phyloP scores from a whole-genome alignment of 2,888 invertebrate genomes.

The Ceramica pisi region DNA sequence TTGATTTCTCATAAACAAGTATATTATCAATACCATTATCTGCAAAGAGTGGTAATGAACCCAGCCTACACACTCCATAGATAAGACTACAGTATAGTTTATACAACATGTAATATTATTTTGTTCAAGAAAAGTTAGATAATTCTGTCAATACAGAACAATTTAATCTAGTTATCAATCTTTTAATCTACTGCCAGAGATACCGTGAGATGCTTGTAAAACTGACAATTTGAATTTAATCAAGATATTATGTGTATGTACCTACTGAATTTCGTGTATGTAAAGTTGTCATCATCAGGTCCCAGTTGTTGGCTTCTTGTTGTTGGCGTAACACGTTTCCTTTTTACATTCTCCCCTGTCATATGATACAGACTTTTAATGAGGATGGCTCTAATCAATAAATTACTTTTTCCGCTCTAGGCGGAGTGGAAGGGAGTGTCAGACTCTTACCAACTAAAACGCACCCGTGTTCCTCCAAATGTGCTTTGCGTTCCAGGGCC shows the following conservation, averaged over 20 bases:
- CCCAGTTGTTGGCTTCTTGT: too few relatives aligned
- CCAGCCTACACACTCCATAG: conserved; percentile 31
- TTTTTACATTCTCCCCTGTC: not conserved
- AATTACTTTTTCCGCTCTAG: too few relatives aligned
- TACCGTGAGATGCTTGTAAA: not conserved
- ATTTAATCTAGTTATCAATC: conserved; percentile 26
- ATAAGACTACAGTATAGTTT: conserved; percentile 38
- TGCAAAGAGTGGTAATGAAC: conserved; percentile 59
- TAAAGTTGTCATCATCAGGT: too few relatives aligned
- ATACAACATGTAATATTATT: conserved; percentile 10
- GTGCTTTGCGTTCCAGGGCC: too few relatives aligned
- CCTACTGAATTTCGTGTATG: not conserved
- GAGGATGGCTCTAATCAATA: too few relatives aligned
- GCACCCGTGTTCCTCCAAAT: too few relatives aligned
- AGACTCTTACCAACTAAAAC: too few relatives aligned
- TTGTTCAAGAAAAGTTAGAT: conserved; percentile 23
- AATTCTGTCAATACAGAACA: not conserved
- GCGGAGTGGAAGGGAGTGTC: too few relatives aligned
- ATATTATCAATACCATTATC: conserved; percentile 49
- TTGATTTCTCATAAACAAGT: conserved; percentile 51
- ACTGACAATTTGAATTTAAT: conserved; percentile 1
- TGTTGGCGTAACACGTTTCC: not conserved
- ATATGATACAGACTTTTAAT: too few relatives aligned
- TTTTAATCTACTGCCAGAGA: conserved; percentile 10
- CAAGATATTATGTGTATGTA: not conserved